Conservation (phyloP, 2,888 invertebrate species). For the Rotaria socialis region DNA sequence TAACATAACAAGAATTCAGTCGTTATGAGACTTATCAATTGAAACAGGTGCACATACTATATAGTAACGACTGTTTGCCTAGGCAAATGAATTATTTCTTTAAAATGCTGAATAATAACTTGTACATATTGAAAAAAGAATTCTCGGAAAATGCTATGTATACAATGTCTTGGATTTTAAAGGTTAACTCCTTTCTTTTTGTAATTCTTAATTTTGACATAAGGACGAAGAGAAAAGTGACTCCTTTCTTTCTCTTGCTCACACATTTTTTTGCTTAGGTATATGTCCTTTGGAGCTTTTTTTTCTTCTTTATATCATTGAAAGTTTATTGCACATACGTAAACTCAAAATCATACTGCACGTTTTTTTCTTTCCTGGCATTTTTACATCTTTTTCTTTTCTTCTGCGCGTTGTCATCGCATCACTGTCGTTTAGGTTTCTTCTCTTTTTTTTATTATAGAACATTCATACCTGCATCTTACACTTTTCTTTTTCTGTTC, state of each 20-base stretch:
- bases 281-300: not conserved
- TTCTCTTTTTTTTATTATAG: not conserved
- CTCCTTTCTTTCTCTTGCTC: not conserved
- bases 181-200: not conserved
- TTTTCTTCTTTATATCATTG: not conserved
- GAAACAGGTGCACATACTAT: not conserved
- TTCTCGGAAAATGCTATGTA: not conserved
- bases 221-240: not conserved
- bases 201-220: not conserved
- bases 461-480: not conserved
- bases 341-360: not conserved
- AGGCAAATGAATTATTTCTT: not conserved
- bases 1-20: not conserved
- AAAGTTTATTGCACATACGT: not conserved
- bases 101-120: not conserved
- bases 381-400: conserved; percentile 5
- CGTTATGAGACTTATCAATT: not conserved
- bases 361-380: conserved; percentile 12
- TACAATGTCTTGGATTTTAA: not conserved
- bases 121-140: too few species aligned
- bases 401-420: not conserved
- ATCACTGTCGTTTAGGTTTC: not conserved
- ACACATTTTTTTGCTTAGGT: not conserved
- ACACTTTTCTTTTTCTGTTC: not conserved
- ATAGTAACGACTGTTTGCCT: not conserved